Conservation (phyloP, 2,797 vertebrate species). For the Australoheros facetus region DNA sequence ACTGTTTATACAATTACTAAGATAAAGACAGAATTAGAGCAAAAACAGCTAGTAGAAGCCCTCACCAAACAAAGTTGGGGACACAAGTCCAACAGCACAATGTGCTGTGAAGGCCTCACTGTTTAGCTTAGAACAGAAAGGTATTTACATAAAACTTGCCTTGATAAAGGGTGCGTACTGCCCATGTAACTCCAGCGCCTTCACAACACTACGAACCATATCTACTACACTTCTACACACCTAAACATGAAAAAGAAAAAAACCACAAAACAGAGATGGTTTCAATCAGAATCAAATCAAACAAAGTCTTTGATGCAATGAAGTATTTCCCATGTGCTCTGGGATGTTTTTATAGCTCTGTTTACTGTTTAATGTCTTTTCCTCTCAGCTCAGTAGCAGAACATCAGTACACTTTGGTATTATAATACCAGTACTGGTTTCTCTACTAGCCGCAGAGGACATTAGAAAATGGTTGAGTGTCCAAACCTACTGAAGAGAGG, state of each 20-base stretch:
- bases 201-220: conserved; percentile 96
- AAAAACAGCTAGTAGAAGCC: conserved; percentile 82
- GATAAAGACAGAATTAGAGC: conserved; percentile 68
- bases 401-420: conserved; percentile 36
- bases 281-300: conserved; percentile 77
- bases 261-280: conserved; percentile 90
- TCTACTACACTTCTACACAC: conserved; percentile 96
- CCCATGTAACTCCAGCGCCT: conserved; percentile 94
- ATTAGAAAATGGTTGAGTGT: conserved; percentile 92
- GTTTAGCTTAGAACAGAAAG: conserved; percentile 85
- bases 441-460: conserved; percentile 91
- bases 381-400: conserved; percentile 59
- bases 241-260: conserved; percentile 90
- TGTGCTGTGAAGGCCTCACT: conserved; percentile 91
- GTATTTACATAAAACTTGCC: conserved; percentile 88
- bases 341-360: conserved; percentile 51
- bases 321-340: conserved; percentile 86
- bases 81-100: conserved; percentile 94
- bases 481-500: conserved; percentile 89
- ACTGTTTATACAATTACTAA: conserved; percentile 72
- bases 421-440: conserved; percentile 74
- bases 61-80: conserved; percentile 95
- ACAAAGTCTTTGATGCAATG: conserved; percentile 80
- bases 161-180: conserved; percentile 87
- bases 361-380: conserved; percentile 69